Base-by-base conservation (phyloP, 2,888 invertebrate species). In the Seira musarum region DNA sequence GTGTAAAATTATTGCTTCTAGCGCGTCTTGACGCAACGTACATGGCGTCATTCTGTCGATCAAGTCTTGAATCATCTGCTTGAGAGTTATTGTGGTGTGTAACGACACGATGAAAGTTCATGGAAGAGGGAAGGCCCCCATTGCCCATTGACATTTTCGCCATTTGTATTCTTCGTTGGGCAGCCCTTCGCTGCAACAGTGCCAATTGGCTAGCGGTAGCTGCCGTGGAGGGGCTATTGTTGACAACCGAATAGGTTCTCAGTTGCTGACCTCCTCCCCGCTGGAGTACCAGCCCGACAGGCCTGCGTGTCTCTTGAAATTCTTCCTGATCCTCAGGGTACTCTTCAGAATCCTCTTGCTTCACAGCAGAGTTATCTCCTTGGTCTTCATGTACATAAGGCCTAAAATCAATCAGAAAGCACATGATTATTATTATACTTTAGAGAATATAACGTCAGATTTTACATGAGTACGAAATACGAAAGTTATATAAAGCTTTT, bases 1-100 rank as follows among this genome's bases (percentile, higher is more conserved):
- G 74, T 35, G 87, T 85, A 64, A 87, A 87, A 65, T 87, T 87
- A 82, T 87, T 87, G 82, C 84, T 84, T 19, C 87, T 67, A 2
- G 85, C 85, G 49, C 87, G 78, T 67, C 87, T 74, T 2, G 85
- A 85, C 0, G 85, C 85, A 15, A 85, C 85, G 64, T 85, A 84
- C 81, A 85, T 82, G 35, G 86, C 77, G 46, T 86, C 86, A 74
- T 85, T 85, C 60, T 85, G 83, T 60, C 80, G 71, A 19, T 64
- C 64, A 65, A 64, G 69, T 74, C 81, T 64, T n/a, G 65, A 30
- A 53, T 72, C 80, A 46, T 82, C 57, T 22, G 70, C 64, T 22
- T 21, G 64, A 17, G 21, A 21, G 15, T 40, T 49, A 22, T 19
- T 57, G 68, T 72, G 72, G 22, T 71, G 72, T 17, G 65, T 53